Percentiles rank a stretch among this genome's conserved stretches.
Evolutionary conservation across 2,113 vertebrate species (phyloP).

Genomic region (Sinosuthora webbiana): DNA sequence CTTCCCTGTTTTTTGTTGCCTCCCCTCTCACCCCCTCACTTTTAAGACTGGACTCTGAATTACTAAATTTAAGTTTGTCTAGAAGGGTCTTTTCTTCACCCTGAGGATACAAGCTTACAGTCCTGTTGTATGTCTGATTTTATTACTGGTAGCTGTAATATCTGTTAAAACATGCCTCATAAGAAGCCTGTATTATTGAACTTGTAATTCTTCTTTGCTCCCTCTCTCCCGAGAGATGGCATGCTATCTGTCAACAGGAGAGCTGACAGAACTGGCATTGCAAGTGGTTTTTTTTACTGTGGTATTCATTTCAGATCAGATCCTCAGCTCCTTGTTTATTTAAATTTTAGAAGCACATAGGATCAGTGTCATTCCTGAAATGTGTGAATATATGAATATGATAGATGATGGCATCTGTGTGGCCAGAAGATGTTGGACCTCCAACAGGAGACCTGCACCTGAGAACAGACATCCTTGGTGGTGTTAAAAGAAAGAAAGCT

Average conservation of each 20-base stretch:
- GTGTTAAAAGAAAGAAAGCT: neutral
- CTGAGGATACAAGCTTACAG: neutral
- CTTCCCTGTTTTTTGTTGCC: neutral
- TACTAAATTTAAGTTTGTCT: neutral
- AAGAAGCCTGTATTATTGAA: neutral
- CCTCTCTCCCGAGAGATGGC: neutral
- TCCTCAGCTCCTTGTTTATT: neutral
- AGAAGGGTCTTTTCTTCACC: neutral
- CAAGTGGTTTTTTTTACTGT: accelerated
- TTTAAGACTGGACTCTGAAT: neutral
- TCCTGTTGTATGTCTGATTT: neutral
- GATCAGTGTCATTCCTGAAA: neutral
- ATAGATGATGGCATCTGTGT: neutral
- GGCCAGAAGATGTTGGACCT: neutral
- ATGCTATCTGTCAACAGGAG: neutral
- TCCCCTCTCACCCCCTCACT: neutral
- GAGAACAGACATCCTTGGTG: neutral
- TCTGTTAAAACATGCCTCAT: neutral
- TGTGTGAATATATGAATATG: neutral
- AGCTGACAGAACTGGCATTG: neutral
- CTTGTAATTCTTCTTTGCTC: neutral
- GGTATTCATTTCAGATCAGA: neutral
- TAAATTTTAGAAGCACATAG: neutral
- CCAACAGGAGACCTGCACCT: neutral
- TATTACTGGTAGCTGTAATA: neutral